A percentile compares a stretch with the other conserved stretches of the same genome.
Evolutionary conservation across 92 coral and sea anemone species (phyloP).

Genomic region (Siderastrea radians): DNA sequence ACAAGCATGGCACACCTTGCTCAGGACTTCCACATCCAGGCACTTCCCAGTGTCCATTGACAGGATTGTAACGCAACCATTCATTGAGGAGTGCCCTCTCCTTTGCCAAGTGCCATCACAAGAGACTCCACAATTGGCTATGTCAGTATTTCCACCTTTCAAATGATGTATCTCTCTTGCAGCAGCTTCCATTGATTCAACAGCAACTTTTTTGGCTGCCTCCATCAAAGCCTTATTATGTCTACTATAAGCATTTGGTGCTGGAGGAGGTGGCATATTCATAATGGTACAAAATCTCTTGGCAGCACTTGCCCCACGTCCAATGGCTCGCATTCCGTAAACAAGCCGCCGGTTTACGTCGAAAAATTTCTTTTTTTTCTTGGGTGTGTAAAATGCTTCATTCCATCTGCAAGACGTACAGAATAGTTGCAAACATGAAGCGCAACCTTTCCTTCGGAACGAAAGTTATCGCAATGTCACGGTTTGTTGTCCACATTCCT

Average conservation of each 20-base stretch:
- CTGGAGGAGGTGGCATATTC: slow-evolving; percentile 46
- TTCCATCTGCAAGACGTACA: neutral
- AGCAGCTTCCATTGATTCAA: neutral
- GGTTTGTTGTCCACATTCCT: neutral
- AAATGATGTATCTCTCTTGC: neutral
- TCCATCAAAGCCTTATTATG: slow-evolving; percentile 47
- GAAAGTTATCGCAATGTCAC: neutral
- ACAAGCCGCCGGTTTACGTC: slow-evolving; percentile 38
- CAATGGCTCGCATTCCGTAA: slow-evolving; percentile 25
- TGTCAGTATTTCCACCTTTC: neutral
- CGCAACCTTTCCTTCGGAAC: neutral
- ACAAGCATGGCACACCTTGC: slow-evolving; percentile 45
- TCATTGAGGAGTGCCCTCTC: slow-evolving; percentile 31
- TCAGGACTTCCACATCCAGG: slow-evolving; percentile 31
- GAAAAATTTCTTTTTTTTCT: neutral
- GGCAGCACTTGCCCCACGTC: slow-evolving; percentile 31
- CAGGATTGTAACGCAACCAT: slow-evolving; percentile 37
- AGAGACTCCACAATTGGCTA: slow-evolving; percentile 13
- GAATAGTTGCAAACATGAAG: neutral
- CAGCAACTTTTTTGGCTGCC: neutral
- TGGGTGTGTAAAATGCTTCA: neutral
- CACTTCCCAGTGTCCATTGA: slow-evolving; percentile 40
- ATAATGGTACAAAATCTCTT: slow-evolving; percentile 38
- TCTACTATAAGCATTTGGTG: slow-evolving; percentile 1
- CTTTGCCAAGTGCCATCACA: neutral